Conservation (phyloP, 1,140 invertebrate species). For the Periplaneta americana region DNA sequence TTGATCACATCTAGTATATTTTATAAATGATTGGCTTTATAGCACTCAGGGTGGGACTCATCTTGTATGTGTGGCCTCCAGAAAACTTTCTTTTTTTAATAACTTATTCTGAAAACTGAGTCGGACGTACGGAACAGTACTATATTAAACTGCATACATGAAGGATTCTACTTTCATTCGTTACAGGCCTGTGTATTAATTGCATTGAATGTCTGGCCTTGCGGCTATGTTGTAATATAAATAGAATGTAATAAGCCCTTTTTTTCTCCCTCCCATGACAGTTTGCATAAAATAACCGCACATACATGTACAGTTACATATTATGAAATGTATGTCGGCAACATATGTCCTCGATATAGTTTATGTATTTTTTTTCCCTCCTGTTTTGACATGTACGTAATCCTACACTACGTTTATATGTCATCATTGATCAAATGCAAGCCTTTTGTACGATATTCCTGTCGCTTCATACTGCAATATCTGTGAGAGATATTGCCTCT, state of each 20-base stretch:
- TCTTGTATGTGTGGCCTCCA: too few relatives aligned
- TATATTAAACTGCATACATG: neutral
- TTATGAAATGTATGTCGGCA: neutral
- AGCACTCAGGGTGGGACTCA: too few relatives aligned
- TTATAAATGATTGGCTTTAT: too few relatives aligned
- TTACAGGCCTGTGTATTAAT: too few relatives aligned
- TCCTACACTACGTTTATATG: neutral
- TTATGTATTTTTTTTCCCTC: neutral
- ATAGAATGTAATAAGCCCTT: neutral
- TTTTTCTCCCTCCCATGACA: neutral
- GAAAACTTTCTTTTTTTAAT: too few relatives aligned
- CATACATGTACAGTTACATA: neutral
- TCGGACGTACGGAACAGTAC: too few relatives aligned
- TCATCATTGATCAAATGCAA: neutral
- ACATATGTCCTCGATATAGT: neutral
- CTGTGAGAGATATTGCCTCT: too few relatives aligned
- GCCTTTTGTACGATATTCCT: neutral
- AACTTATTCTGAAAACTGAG: too few relatives aligned
- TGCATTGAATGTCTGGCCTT: too few relatives aligned
- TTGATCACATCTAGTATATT: too few relatives aligned
- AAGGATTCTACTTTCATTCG: too few relatives aligned
- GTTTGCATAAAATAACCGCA: neutral
- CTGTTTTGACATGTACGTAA: neutral
- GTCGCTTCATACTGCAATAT: too few relatives aligned
- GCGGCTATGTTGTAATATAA: neutral